Conservation (phyloP, 1,140 invertebrate species). For the Listronotus bonariensis region DNA sequence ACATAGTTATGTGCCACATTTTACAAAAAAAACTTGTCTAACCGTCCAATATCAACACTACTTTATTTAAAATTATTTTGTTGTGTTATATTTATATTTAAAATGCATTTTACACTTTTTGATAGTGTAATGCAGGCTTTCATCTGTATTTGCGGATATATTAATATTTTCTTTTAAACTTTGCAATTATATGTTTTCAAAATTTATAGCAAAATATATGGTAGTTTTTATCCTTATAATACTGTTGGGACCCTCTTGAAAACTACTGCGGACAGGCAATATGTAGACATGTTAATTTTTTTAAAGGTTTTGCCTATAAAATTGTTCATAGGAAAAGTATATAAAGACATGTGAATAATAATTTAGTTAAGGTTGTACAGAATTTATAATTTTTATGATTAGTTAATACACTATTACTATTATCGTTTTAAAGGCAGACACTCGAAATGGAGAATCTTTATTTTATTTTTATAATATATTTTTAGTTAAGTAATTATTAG, state of each 20-base stretch:
- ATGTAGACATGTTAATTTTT: constrained; percentile 35
- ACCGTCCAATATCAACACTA: too few species aligned
- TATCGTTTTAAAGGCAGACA: constrained; percentile 23
- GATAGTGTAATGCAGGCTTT: too few species aligned
- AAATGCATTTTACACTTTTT: too few species aligned
- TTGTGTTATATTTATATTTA: too few species aligned
- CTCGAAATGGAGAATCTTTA: constrained; percentile 12
- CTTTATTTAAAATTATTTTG: too few species aligned
- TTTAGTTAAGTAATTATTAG: constrained; percentile 10
- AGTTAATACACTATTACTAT: constrained; percentile 25
- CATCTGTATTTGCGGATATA: too few species aligned
- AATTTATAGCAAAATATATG: too few species aligned
- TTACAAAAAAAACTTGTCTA: too few species aligned
- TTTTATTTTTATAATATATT: constrained; percentile 26
- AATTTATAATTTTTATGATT: constrained; percentile 39
- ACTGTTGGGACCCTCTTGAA: constrained; percentile 14
- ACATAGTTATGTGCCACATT: too few species aligned
- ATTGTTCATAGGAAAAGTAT: constrained; percentile 35
- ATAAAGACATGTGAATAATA: constrained; percentile 44
- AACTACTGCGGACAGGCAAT: constrained; percentile 26
- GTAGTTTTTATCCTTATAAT: too few species aligned
- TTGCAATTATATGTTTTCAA: too few species aligned
- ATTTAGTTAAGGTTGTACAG: constrained; percentile 43
- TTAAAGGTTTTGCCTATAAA: constrained; percentile 28
- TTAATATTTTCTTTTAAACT: too few species aligned